phyloP scores from a whole-genome alignment of 2,888 invertebrate genomes.

The Limenitis camilla region DNA sequence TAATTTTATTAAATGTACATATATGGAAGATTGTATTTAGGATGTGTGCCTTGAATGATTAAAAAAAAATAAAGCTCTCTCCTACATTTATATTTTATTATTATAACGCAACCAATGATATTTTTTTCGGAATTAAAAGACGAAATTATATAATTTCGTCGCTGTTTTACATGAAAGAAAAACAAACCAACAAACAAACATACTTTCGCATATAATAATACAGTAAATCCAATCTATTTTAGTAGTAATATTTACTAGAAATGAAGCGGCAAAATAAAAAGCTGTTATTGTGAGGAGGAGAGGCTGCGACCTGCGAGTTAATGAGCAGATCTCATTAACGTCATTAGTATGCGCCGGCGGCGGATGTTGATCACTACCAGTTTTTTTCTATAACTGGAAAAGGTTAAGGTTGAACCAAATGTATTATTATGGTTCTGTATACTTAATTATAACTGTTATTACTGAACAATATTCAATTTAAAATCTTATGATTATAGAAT shows the following conservation, averaged over 20 bases:
- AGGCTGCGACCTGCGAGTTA: slow-evolving; percentile 8
- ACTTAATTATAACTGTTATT: not conserved
- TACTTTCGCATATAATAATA: no score
- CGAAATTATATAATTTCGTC: no score
- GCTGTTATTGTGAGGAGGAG: slow-evolving; percentile 5
- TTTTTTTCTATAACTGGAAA: slow-evolving; percentile 18
- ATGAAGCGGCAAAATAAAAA: slow-evolving; percentile 18
- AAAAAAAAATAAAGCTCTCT: no score
- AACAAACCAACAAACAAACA: no score
- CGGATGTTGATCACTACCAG: slow-evolving; percentile 20
- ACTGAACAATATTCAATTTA: not conserved
- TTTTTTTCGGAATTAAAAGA: no score
- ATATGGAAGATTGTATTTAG: no score
- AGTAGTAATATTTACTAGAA: slow-evolving; percentile 9
- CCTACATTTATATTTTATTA: no score
- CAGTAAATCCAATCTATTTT: not conserved
- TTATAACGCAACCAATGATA: no score
- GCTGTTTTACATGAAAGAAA: no score
- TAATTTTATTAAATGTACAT: no score
- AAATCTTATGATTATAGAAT: no score
- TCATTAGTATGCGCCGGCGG: slow-evolving; percentile 19
- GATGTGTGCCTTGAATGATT: no score
- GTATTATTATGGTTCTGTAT: slow-evolving; percentile 3
- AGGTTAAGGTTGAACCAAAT: not conserved
- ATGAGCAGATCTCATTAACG: slow-evolving; percentile 22